Evolutionary conservation across 2,113 vertebrate genomes (phyloP).

Genomic region (Deroptyus accipitrinus): DNA sequence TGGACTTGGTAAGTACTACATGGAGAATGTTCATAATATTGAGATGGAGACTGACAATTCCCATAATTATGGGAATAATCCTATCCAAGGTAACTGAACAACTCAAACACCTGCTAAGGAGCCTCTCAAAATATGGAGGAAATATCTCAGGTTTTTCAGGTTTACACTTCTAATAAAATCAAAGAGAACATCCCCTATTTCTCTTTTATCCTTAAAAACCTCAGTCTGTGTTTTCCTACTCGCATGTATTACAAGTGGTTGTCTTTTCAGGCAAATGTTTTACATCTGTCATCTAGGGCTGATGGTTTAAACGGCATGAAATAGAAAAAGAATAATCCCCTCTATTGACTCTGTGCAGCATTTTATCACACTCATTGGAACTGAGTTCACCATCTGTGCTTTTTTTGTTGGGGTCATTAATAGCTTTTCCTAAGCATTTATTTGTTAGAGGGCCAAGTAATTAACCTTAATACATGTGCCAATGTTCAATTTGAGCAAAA

Average conservation of each 20-base stretch:
- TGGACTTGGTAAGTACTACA: neutral
- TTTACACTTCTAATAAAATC: neutral
- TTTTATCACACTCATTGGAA: neutral
- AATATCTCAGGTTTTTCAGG: neutral
- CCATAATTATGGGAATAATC: neutral
- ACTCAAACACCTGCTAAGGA: neutral
- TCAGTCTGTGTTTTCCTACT: neutral
- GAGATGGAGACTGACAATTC: neutral
- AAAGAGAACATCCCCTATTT: neutral
- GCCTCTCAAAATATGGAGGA: neutral
- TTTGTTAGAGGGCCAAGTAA: neutral
- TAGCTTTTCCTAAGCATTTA: neutral
- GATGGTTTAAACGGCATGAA: rapidly evolving
- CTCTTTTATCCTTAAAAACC: neutral
- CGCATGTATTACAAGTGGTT: neutral
- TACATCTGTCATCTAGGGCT: neutral
- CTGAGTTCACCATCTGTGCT: constrained; percentile 2
- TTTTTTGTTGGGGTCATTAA: neutral
- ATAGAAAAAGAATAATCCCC: constrained; percentile 23
- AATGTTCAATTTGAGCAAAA: neutral
- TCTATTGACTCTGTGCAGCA: neutral
- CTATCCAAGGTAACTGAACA: neutral
- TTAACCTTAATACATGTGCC: neutral
- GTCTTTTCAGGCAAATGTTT: neutral
- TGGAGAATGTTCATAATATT: neutral